These are phyloP conservation scores for Abscondita cerata DNA, from an alignment of 2,888 invertebrate species.

Conservation along the genomic window DNA sequence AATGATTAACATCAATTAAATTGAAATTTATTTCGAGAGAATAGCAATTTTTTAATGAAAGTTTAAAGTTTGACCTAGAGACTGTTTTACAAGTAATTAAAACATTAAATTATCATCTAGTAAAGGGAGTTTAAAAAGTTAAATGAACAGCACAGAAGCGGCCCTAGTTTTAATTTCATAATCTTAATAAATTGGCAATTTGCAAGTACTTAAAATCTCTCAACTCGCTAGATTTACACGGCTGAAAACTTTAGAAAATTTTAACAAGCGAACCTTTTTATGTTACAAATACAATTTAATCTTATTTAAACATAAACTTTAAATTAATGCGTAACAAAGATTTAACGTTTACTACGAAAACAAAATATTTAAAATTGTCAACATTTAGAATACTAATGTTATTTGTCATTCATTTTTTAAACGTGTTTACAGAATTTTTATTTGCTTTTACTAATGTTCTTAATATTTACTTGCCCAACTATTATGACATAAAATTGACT, in stretches of 20 bases:
- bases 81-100: constrained; percentile 26
- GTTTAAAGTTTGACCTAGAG: constrained; percentile 10
- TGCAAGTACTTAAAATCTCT: constrained; percentile 31
- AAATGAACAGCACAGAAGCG: constrained; percentile 26
- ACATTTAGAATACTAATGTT: too few species aligned
- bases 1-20: background rate
- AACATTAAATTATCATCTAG: constrained; percentile 24
- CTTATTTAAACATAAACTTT: too few species aligned
- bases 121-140: constrained; percentile 24
- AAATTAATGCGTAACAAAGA: too few species aligned
- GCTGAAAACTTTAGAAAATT: constrained; percentile 16
- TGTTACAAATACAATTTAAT: constrained; percentile 1
- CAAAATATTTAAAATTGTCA: too few species aligned
- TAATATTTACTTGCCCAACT: too few species aligned
- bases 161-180: constrained; percentile 31
- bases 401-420: too few species aligned
- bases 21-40: background rate
- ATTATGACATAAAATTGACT: too few species aligned
- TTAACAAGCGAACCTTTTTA: constrained; percentile 18
- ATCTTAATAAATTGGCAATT: constrained; percentile 35
- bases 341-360: too few species aligned
- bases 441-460: too few species aligned
- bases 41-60: background rate
- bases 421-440: too few species aligned
- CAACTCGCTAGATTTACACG: constrained; percentile 21